Evolutionary conservation across 2,888 invertebrate genomes (phyloP), one percentile per base, ranked within the genome.

Genomic region (Entomobrya multifasciata): DNA sequence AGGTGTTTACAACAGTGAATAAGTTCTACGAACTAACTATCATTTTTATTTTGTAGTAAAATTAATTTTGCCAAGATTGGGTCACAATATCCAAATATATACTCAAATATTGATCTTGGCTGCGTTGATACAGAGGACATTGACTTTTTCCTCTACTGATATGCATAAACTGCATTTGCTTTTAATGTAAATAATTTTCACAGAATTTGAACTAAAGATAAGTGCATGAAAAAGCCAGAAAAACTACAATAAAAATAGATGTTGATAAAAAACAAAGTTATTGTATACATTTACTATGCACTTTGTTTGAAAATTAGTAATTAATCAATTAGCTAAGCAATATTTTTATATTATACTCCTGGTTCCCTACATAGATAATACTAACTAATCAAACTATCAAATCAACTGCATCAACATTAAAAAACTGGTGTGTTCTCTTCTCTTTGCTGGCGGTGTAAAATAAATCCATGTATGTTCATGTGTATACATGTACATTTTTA

Each of bases 381-480:
- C 8, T 8, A 52, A 17, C 52, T n/a, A 52, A 52, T 52, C 6
- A 52, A 52, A 17, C 52, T 52, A 52, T 52, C 17, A 52, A 55
- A 2, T 65, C 41, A 65, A 36, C 22, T n/a, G 15, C 2, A 10
- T 27, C 27, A 41, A 65, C 65, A 65, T 17, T 17, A 65, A 6
- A 22, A 25, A 57, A 25, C n/a, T n/a, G n/a, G n/a, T n/a, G n/a
- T n/a, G n/a, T n/a, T 36, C 36, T 36, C 36, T 55, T 25, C 13
- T 57, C 25, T n/a, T 57, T 62, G 27, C n/a, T 67, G 67, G 22
- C 17, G 30, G 67, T 67, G 49, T 70, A 47, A 70, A 67, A 60
- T 44, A 76, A 36, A 76, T 55, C 60, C 57, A 77, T 57, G 60
- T 77, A 60, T 77, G 10, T 44, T 25, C 77, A 77, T 77, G 60